phyloP scores from a whole-genome alignment of 2,888 invertebrate genomes.

The Polietes domitor region DNA sequence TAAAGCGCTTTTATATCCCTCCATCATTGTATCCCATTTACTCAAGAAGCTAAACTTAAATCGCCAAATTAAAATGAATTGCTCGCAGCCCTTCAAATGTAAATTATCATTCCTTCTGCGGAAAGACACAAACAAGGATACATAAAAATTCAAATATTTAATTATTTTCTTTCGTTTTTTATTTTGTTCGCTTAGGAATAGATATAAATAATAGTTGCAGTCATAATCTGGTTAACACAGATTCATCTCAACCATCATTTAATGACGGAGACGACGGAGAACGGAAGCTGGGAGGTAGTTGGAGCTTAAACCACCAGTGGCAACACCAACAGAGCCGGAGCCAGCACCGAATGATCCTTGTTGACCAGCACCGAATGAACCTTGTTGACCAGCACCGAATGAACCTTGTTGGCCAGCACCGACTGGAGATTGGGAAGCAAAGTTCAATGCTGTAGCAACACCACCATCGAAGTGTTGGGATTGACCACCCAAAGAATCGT shows the following conservation, averaged over 20 bases:
- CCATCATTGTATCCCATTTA: too few relatives aligned
- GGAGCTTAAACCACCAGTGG: conserved; percentile 12
- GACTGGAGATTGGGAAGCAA: conserved; percentile 72
- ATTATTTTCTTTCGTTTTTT: too few relatives aligned
- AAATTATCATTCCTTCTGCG: too few relatives aligned
- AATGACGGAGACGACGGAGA: conserved; percentile 69
- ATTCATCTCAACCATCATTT: conserved; percentile 3
- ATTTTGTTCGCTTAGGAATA: background rate
- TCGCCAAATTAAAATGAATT: too few relatives aligned
- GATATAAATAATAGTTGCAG: conserved; percentile 28
- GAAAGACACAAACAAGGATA: too few relatives aligned
- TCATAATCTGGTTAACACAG: background rate
- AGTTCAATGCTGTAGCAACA: conserved; percentile 74
- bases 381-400: conserved; percentile 51
- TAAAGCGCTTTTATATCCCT: too few relatives aligned
- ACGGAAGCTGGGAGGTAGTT: conserved; percentile 73
- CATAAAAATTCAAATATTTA: too few relatives aligned
- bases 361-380: conserved; percentile 46
- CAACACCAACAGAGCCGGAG: conserved; percentile 14
- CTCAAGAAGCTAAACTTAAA: too few relatives aligned
- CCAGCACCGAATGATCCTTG: conserved; percentile 37
- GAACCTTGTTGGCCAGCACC: conserved; percentile 51
- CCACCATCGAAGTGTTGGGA: conserved; percentile 73
- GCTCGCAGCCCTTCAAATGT: too few relatives aligned
- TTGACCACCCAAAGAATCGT: conserved; percentile 74